Conservation (phyloP, 2,113 vertebrate genomes). For the Rhagologus leucostigma region DNA sequence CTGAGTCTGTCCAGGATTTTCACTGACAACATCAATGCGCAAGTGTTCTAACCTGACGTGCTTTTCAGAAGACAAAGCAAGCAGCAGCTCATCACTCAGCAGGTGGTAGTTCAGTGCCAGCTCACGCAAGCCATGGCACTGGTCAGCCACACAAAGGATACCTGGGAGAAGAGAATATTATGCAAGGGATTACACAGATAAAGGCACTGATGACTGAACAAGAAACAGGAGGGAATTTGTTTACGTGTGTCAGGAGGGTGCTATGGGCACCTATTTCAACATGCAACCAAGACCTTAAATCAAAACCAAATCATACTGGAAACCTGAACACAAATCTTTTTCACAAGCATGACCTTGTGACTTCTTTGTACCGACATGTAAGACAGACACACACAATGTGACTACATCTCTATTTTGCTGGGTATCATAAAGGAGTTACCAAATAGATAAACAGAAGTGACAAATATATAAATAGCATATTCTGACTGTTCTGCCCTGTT, state of each 20-base stretch:
- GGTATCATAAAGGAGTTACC: background rate
- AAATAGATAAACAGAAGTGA: background rate
- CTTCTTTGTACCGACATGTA: background rate
- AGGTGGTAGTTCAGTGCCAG: conserved; percentile 93
- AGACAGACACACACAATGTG: fast-evolving
- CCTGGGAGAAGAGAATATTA: conserved; percentile 56
- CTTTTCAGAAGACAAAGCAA: conserved; percentile 93
- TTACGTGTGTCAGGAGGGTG: background rate
- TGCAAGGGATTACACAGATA: background rate
- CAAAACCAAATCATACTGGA: background rate
- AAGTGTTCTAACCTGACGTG: conserved; percentile 94
- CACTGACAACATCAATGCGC: conserved; percentile 95
- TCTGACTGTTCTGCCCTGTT: background rate
- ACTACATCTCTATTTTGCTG: background rate
- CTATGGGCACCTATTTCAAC: background rate
- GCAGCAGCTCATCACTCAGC: conserved; percentile 90
- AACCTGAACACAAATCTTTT: background rate
- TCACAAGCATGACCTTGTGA: background rate
- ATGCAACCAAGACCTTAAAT: background rate
- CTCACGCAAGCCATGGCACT: conserved; percentile 93
- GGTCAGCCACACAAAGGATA: conserved; percentile 88
- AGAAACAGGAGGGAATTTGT: background rate
- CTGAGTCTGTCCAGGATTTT: conserved; percentile 90
- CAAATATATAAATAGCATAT: background rate
- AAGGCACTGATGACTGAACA: background rate